A percentile compares a stretch with the other conserved stretches of the same genome.
Evolutionary conservation across 1,140 invertebrate genomes (phyloP).

Genomic region (Cherax quadricarinatus): DNA sequence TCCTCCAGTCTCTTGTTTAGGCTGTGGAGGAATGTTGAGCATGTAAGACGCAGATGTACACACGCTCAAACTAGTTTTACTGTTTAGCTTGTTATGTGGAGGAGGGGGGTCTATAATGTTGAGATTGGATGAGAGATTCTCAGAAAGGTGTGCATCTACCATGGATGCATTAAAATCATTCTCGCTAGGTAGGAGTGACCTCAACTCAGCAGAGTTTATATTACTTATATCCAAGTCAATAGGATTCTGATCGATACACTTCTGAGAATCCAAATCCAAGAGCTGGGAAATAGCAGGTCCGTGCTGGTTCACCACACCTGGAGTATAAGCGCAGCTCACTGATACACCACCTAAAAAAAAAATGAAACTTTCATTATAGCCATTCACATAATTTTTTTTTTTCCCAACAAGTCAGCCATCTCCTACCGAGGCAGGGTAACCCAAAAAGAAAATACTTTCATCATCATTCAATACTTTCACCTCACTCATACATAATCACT

Average conservation of each 20-base stretch:
- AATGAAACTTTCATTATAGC: neutral
- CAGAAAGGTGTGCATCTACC: slow-evolving; percentile 74
- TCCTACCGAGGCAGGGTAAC: too few relatives aligned
- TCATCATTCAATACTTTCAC: too few relatives aligned
- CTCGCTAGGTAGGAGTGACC: slow-evolving; percentile 74
- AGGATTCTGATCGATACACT: slow-evolving; percentile 61
- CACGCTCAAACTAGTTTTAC: slow-evolving; percentile 28
- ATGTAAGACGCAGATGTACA: slow-evolving; percentile 47
- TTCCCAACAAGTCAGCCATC: too few relatives aligned
- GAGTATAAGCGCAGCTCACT: neutral
- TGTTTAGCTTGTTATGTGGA: slow-evolving; percentile 56
- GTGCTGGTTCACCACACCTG: slow-evolving; percentile 10
- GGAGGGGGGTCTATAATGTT: slow-evolving; percentile 71
- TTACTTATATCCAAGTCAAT: slow-evolving; percentile 70
- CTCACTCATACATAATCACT: too few relatives aligned
- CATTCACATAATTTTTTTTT: neutral
- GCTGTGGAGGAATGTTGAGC: slow-evolving; percentile 35
- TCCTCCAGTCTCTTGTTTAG: slow-evolving; percentile 67
- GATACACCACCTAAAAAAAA: slow-evolving; percentile 29
- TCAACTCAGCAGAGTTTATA: slow-evolving; percentile 73
- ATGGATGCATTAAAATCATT: slow-evolving; percentile 74
- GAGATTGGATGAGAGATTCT: slow-evolving; percentile 73
- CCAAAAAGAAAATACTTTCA: too few relatives aligned
- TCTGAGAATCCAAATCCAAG: slow-evolving; percentile 70
- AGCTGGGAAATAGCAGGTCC: slow-evolving; percentile 65